phyloP scores from a whole-genome alignment of 1,140 invertebrate genomes.

The Nilaparvata lugens region DNA sequence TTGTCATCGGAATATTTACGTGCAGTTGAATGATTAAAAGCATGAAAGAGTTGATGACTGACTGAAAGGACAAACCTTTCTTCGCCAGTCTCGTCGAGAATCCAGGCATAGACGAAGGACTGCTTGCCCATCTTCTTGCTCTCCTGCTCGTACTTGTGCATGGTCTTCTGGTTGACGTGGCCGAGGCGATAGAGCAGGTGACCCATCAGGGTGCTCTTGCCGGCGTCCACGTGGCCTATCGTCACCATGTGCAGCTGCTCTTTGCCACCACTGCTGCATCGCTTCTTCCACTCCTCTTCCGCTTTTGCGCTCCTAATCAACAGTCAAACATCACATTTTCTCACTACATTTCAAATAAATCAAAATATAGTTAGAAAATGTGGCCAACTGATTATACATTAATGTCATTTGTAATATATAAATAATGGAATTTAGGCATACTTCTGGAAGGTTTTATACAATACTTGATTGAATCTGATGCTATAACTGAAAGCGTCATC shows the following conservation, averaged over 20 bases:
- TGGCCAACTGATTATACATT: too few relatives aligned
- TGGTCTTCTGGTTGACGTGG: slow-evolving; percentile 77
- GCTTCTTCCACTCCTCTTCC: slow-evolving; percentile 49
- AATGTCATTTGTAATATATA: too few relatives aligned
- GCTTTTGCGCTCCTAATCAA: slow-evolving; percentile 15
- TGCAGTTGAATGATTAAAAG: too few relatives aligned
- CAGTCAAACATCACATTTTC: too few relatives aligned
- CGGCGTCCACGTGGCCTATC: slow-evolving; percentile 98
- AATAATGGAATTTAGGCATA: too few relatives aligned
- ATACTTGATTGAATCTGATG: too few relatives aligned
- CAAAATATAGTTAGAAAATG: too few relatives aligned
- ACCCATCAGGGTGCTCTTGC: slow-evolving; percentile 97
- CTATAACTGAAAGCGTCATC: too few relatives aligned
- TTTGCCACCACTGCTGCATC: slow-evolving; percentile 65
- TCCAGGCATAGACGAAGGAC: slow-evolving; percentile 98
- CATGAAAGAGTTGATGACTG: too few relatives aligned
- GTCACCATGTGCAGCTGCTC: slow-evolving; percentile 89
- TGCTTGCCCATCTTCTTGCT: slow-evolving; percentile 96
- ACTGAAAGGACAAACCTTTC: slow-evolving; percentile 58
- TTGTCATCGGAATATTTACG: too few relatives aligned
- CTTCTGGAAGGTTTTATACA: too few relatives aligned
- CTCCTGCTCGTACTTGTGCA: slow-evolving; percentile 98
- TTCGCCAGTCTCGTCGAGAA: slow-evolving; percentile 97
- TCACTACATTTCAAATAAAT: too few relatives aligned
- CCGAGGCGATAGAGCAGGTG: slow-evolving; percentile 85